Evolutionary conservation across 2,113 vertebrate species (phyloP).

Genomic region (Coturnix japonica): DNA sequence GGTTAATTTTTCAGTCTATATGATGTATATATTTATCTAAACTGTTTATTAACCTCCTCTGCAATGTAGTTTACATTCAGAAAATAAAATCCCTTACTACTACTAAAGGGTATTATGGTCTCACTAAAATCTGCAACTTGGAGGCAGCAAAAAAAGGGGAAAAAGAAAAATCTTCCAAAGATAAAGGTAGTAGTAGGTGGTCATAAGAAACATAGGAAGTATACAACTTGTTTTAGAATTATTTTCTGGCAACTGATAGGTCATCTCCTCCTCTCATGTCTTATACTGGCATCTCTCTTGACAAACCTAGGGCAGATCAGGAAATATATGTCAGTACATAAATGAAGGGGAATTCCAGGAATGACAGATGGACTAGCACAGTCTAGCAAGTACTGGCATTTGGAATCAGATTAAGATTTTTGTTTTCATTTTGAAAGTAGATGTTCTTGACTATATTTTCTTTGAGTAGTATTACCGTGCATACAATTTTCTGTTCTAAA

Average conservation of each 20-base stretch:
- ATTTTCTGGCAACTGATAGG: neutral
- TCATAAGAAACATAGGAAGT: neutral
- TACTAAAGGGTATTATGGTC: neutral
- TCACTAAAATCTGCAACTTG: neutral
- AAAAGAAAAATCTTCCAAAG: neutral
- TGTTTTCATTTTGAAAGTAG: neutral
- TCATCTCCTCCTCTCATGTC: neutral
- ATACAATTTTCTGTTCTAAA: neutral
- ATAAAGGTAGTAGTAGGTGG: neutral
- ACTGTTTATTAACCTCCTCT: slow-evolving; percentile 10
- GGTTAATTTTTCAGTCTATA: neutral
- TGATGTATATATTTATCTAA: neutral
- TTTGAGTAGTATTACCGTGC: neutral
- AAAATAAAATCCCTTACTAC: neutral
- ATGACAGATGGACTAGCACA: neutral
- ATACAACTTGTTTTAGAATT: neutral
- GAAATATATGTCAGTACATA: neutral
- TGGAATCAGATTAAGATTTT: neutral
- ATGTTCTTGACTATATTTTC: neutral
- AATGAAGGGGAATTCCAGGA: neutral
- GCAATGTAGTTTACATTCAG: neutral
- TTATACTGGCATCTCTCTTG: neutral
- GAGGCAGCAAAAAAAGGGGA: neutral
- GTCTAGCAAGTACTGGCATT: neutral
- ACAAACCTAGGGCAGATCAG: neutral